Evolutionary conservation across 2,113 vertebrate species (phyloP).

Genomic region (Charadrius vociferus): DNA sequence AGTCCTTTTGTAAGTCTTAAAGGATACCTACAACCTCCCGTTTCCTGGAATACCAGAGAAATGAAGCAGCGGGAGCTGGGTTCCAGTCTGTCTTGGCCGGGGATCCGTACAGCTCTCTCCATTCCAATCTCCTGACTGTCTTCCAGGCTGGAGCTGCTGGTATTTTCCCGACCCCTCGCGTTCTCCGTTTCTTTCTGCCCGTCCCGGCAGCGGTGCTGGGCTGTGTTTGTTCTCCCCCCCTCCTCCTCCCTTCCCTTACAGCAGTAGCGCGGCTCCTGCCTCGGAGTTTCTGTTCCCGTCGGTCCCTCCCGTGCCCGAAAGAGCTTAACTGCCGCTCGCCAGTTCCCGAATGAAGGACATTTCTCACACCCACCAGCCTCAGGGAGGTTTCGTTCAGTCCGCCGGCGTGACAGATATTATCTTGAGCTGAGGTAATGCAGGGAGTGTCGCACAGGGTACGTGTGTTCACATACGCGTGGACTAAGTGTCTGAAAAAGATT

Average conservation of each 20-base stretch:
- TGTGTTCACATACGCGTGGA: neutral
- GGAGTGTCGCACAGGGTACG: neutral
- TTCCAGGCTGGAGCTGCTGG: neutral
- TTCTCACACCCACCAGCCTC: neutral
- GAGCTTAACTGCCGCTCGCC: neutral
- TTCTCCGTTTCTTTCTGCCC: neutral
- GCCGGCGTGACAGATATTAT: neutral
- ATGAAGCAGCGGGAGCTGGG: neutral
- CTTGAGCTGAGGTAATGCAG: neutral
- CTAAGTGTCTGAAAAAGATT: neutral
- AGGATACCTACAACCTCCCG: neutral
- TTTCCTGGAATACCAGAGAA: neutral
- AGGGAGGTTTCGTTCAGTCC: neutral
- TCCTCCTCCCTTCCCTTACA: neutral
- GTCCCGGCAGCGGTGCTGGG: neutral
- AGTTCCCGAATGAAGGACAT: fast-evolving
- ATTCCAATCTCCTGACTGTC: fast-evolving
- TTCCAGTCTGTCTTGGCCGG: neutral
- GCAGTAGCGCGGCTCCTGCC: fast-evolving
- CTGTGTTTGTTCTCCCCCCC: neutral
- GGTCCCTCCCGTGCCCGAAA: neutral
- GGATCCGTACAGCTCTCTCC: neutral
- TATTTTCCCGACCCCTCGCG: neutral
- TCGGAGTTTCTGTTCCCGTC: neutral
- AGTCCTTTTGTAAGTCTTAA: neutral